Evolutionary conservation across 2,797 vertebrate genomes (phyloP).

Genomic region (Amphiprion clarkii): DNA sequence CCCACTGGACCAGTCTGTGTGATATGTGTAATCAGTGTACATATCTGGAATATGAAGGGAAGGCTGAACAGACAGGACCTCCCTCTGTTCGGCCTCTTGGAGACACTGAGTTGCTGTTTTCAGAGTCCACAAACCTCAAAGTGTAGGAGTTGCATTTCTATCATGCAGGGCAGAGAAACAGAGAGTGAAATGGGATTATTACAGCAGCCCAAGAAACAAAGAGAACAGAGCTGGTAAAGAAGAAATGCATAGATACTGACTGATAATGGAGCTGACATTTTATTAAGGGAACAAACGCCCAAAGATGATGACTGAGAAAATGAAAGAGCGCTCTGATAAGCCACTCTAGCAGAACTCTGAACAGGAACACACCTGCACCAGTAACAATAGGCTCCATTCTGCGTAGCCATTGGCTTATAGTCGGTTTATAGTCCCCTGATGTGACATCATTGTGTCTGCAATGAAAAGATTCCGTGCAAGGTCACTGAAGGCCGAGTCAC

Average conservation of each 20-base stretch:
- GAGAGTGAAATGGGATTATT: neutral
- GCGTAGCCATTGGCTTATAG: neutral
- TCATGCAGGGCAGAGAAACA: neutral
- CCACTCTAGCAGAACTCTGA: neutral
- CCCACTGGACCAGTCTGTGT: neutral
- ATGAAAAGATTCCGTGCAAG: conserved; percentile 31
- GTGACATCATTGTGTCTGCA: conserved; percentile 60
- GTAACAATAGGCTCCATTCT: conserved; percentile 62
- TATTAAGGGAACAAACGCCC: conserved; percentile 12
- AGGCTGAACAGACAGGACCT: conserved; percentile 27
- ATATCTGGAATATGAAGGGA: conserved; percentile 24
- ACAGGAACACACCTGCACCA: conserved; percentile 61
- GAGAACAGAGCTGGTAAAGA: neutral
- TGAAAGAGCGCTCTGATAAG: conserved; percentile 29
- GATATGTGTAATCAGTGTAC: conserved; percentile 11
- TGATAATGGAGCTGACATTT: conserved; percentile 32
- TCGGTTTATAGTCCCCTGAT: conserved; percentile 29
- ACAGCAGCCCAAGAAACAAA: conserved; percentile 6
- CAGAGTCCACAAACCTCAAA: conserved; percentile 23
- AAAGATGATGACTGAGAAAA: conserved; percentile 28
- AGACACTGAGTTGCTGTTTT: conserved; percentile 48
- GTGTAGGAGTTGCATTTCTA: conserved; percentile 42
- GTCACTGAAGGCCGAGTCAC: conserved; percentile 34
- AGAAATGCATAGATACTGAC: conserved; percentile 2
- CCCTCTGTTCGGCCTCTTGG: conserved; percentile 32